Conservation (phyloP, 2,797 vertebrate genomes). For the Rhinichthys osculus region DNA sequence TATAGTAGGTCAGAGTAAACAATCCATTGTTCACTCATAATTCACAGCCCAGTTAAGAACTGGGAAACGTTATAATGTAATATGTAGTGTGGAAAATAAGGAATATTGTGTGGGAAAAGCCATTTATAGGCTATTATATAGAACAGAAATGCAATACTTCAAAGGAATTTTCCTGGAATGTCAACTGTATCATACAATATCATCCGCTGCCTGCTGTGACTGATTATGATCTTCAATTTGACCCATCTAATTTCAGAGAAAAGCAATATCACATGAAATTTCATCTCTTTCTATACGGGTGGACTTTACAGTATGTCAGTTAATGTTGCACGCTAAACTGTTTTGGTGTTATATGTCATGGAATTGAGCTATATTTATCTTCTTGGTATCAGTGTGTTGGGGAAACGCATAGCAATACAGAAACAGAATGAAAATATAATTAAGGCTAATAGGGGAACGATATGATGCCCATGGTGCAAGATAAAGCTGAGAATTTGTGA, state of each 20-base stretch:
- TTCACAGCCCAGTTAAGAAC: constrained; percentile 3
- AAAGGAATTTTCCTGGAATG: constrained; percentile 13
- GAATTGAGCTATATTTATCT: constrained; percentile 35
- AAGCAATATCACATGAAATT: constrained; percentile 28
- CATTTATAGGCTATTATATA: neutral
- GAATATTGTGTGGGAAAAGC: constrained; percentile 4
- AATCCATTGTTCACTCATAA: constrained; percentile 20
- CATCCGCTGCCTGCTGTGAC: neutral
- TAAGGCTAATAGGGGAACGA: neutral
- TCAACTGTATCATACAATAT: constrained; percentile 2
- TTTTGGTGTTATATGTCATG: neutral
- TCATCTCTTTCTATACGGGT: constrained; percentile 12
- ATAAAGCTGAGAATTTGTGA: neutral
- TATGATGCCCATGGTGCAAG: neutral
- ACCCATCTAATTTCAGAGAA: constrained; percentile 34
- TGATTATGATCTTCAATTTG: neutral
- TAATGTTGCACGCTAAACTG: constrained; percentile 9
- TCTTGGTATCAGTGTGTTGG: neutral
- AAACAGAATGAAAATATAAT: constrained; percentile 32
- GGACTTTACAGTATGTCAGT: neutral
- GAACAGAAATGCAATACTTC: constrained; percentile 5
- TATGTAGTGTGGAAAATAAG: neutral
- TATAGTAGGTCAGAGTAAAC: constrained; percentile 20
- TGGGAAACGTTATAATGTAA: constrained; percentile 20
- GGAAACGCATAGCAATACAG: constrained; percentile 11